phyloP scores from a whole-genome alignment of 2,888 invertebrate genomes.

The Aphidoletes aphidimyza region DNA sequence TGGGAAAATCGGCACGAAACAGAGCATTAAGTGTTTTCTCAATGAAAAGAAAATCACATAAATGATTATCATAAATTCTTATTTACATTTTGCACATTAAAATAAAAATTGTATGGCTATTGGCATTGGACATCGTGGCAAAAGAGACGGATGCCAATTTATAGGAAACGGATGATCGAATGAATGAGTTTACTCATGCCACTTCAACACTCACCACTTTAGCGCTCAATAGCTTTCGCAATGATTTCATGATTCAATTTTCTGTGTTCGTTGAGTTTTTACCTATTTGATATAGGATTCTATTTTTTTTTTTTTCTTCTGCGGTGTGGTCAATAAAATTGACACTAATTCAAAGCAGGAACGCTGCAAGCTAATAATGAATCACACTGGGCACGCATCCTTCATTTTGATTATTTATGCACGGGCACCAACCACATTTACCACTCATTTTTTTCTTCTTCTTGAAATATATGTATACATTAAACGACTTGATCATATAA shows the following conservation, averaged over 20 bases:
- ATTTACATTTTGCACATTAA: background rate
- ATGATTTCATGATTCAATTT: too few relatives aligned
- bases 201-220: too few relatives aligned
- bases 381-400: background rate
- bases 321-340: too few relatives aligned
- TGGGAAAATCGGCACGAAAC: background rate
- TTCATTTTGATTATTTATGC: background rate
- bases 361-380: background rate
- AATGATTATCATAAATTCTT: constrained; percentile 9
- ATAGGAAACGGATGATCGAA: too few relatives aligned
- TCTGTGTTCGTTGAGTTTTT: too few relatives aligned
- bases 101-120: background rate
- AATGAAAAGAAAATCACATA: background rate
- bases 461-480: too few relatives aligned
- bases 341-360: background rate
- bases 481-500: too few relatives aligned
- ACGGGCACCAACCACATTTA: too few relatives aligned
- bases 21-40: background rate
- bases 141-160: too few relatives aligned
- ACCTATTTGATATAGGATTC: background rate
- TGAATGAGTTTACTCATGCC: background rate
- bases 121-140: background rate
- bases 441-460: background rate
- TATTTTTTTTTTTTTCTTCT: background rate
- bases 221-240: too few relatives aligned